These are phyloP conservation scores for Lathamus discolor DNA, from an alignment of 2,113 vertebrate genomes.

Conservation along the genomic window DNA sequence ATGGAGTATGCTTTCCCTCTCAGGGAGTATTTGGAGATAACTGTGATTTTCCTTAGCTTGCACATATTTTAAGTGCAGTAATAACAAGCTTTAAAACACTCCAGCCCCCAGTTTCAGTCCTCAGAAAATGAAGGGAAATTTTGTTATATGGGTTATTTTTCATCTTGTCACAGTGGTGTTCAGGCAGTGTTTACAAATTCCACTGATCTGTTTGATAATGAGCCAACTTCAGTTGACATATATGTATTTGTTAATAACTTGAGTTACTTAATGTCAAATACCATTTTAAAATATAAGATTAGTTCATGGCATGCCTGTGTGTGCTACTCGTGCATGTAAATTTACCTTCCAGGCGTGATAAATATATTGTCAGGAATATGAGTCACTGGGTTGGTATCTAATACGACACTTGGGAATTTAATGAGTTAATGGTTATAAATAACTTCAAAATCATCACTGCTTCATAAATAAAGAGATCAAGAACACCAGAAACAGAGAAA, in stretches of 20 bases:
- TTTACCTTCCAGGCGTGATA: conserved; percentile 39
- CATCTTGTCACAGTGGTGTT: neutral
- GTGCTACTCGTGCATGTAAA: conserved; percentile 36
- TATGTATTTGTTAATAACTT: neutral
- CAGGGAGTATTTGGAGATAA: neutral
- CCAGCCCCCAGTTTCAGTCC: neutral
- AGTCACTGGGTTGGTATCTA: conserved; percentile 46
- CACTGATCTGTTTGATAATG: neutral
- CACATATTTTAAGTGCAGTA: neutral
- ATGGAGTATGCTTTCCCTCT: neutral
- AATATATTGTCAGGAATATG: conserved; percentile 62
- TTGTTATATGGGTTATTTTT: neutral
- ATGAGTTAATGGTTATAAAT: conserved; percentile 78
- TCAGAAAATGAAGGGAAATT: neutral
- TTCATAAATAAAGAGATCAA: conserved; percentile 64
- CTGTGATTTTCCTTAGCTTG: neutral
- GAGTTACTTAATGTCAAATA: conserved; percentile 9
- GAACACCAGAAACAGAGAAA: neutral
- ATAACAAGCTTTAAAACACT: neutral
- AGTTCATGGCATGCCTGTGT: conserved; percentile 37
- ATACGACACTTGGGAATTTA: conserved; percentile 31
- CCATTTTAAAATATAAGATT: conserved; percentile 51
- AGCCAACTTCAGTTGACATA: neutral
- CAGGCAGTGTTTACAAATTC: neutral
- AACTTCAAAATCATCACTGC: conserved; percentile 56